A percentile compares a stretch with the other conserved stretches of the same genome.
These are phyloP conservation scores for Leptopilina boulardi DNA, from an alignment of 1,140 invertebrate genomes.

Conservation along the genomic window DNA sequence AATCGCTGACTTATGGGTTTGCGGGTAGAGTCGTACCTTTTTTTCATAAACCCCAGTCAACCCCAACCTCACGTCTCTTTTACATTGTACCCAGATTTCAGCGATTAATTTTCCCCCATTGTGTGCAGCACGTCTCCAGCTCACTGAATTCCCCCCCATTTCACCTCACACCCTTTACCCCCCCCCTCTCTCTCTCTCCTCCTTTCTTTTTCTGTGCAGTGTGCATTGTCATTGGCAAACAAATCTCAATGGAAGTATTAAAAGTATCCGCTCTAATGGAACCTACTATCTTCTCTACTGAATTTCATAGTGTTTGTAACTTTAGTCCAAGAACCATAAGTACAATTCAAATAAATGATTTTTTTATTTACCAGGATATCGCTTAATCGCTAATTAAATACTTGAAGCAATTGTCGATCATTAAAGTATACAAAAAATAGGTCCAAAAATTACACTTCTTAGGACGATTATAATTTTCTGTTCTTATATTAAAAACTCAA, in stretches of 20 bases:
- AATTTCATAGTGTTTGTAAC: constrained; percentile 46
- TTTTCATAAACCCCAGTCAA: constrained; percentile 68
- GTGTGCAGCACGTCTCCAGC: constrained; percentile 58
- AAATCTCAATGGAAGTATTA: constrained; percentile 72
- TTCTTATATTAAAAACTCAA: no score
- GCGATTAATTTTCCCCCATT: constrained; percentile 73
- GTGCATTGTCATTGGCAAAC: constrained; percentile 72
- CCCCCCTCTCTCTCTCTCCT: constrained; percentile 15
- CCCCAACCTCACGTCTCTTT: constrained; percentile 68
- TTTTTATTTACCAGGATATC: neutral
- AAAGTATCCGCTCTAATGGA: constrained; percentile 70
- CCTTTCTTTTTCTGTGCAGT: constrained; percentile 51
- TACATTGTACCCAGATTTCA: constrained; percentile 75
- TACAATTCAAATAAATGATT: constrained; percentile 5
- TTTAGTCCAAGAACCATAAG: neutral
- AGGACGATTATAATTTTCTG: no score
- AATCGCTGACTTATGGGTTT: constrained; percentile 71
- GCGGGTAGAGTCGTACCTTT: constrained; percentile 64
- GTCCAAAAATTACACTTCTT: no score
- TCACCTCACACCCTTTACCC: constrained; percentile 32
- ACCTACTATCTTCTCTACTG: constrained; percentile 59
- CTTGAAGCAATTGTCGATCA: neutral
- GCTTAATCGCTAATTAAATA: constrained; percentile 4
- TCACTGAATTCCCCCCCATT: constrained; percentile 44
- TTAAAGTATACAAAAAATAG: no score